These are phyloP conservation scores for Macrophya annulata DNA, from an alignment of 2,888 invertebrate species.

Conservation along the genomic window DNA sequence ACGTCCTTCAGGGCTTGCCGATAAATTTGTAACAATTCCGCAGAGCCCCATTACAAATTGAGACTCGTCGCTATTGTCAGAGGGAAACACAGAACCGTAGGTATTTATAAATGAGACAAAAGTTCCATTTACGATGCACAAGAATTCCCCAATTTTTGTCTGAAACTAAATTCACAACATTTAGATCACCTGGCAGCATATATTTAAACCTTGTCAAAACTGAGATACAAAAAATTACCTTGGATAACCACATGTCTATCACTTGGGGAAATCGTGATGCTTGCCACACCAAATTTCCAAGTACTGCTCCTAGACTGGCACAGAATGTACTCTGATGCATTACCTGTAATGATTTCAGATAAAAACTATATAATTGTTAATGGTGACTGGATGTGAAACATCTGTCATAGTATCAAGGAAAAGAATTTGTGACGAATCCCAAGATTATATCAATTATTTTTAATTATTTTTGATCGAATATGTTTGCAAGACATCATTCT, in stretches of 20 bases:
- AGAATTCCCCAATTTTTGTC: constrained; percentile 74
- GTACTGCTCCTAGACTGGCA: constrained; percentile 76
- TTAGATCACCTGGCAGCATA: neutral
- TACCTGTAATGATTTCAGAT: constrained; percentile 63
- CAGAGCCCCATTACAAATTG: constrained; percentile 76
- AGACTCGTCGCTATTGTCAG: constrained; percentile 73
- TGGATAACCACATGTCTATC: constrained; percentile 73
- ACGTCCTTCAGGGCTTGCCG: constrained; percentile 75
- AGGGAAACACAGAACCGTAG: constrained; percentile 72
- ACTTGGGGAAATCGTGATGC: constrained; percentile 74
- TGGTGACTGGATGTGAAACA: neutral
- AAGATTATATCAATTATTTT: neutral
- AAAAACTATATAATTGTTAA: neutral
- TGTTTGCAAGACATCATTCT: too few species aligned
- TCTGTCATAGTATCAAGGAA: neutral
- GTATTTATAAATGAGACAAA: constrained; percentile 76
- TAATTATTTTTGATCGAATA: neutral
- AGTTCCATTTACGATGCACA: constrained; percentile 75
- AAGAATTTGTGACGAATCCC: neutral
- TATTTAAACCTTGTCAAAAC: neutral
- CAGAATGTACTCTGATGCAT: constrained; percentile 76
- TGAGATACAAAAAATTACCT: constrained; percentile 66
- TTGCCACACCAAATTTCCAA: constrained; percentile 78
- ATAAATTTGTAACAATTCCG: constrained; percentile 77
- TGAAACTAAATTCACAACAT: constrained; percentile 65